phyloP scores from a whole-genome alignment of 1,140 invertebrate species.

The Drosophila willistoni region DNA sequence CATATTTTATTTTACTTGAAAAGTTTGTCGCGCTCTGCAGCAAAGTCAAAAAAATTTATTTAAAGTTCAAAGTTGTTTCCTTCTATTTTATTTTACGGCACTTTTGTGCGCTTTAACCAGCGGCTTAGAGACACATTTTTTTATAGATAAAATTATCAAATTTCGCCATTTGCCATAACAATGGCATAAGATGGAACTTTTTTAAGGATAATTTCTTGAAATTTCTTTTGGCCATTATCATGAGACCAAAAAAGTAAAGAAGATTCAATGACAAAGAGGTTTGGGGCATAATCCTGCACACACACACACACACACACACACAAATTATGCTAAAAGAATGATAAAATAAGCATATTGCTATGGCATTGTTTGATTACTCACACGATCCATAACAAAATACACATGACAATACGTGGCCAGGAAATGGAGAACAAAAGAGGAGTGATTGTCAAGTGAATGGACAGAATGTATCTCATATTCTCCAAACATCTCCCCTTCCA shows the following conservation, averaged over 20 bases:
- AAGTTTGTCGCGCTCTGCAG: slow-evolving; percentile 46
- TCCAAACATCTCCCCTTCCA: too few species aligned
- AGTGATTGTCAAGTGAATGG: background rate
- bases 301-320: too few species aligned
- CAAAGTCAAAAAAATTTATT: slow-evolving; percentile 70
- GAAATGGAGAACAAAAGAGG: slow-evolving; percentile 9
- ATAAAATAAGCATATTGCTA: slow-evolving; percentile 23
- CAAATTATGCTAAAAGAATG: too few species aligned
- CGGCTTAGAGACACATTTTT: slow-evolving; percentile 22
- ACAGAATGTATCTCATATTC: background rate
- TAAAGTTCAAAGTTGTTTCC: slow-evolving; percentile 46
- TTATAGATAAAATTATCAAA: slow-evolving; percentile 32
- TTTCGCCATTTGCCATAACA: slow-evolving; percentile 19
- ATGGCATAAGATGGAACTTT: slow-evolving; percentile 4
- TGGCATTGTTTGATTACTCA: slow-evolving; percentile 52
- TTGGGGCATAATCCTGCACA: background rate
- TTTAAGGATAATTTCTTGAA: background rate
- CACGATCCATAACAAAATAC: slow-evolving; percentile 38
- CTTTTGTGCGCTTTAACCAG: slow-evolving; percentile 22
- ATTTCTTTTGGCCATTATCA: background rate
- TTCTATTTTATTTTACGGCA: slow-evolving; percentile 44
- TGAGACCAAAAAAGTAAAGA: background rate
- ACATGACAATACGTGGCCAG: slow-evolving; percentile 10
- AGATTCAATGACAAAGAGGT: background rate
- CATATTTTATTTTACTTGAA: slow-evolving; percentile 63